Conservation (phyloP, 2,888 invertebrate species). For the Folsomia candida region DNA sequence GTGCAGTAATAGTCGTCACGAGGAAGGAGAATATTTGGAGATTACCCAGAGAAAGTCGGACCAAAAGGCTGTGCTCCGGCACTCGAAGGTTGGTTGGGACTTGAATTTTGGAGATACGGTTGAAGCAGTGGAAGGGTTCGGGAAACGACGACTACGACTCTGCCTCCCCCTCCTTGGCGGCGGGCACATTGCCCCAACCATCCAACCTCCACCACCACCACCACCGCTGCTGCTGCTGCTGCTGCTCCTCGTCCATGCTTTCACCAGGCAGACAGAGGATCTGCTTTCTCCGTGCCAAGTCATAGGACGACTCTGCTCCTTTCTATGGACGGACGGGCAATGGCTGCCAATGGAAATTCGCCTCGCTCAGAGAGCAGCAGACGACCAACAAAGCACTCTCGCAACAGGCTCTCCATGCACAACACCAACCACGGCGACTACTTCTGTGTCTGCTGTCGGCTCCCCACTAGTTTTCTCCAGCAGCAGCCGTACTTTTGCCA, state of each 20-base stretch:
- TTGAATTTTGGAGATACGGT: no score
- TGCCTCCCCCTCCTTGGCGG: neutral
- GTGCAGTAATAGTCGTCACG: neutral
- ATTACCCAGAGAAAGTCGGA: neutral
- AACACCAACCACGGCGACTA: neutral
- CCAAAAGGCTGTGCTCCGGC: no score
- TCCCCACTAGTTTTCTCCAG: constrained; percentile 8
- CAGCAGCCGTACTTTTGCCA: constrained; percentile 12
- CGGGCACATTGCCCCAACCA: neutral
- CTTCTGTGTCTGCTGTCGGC: neutral
- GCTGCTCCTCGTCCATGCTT: neutral
- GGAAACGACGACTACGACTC: neutral
- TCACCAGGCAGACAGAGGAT: neutral
- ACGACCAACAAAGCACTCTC: neutral
- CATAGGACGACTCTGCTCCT: neutral
- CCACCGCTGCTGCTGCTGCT: neutral
- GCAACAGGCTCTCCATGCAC: constrained; percentile 15
- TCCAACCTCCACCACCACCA: no score
- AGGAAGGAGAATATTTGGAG: neutral
- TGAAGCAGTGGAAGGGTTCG: neutral
- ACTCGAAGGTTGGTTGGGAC: no score
- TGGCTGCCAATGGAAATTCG: constrained; percentile 17
- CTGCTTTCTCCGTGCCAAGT: neutral
- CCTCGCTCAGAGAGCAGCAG: neutral
- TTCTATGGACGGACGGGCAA: neutral